Evolutionary conservation across 2,113 vertebrate genomes (phyloP).

Genomic region (Chiloscyllium plagiosum): DNA sequence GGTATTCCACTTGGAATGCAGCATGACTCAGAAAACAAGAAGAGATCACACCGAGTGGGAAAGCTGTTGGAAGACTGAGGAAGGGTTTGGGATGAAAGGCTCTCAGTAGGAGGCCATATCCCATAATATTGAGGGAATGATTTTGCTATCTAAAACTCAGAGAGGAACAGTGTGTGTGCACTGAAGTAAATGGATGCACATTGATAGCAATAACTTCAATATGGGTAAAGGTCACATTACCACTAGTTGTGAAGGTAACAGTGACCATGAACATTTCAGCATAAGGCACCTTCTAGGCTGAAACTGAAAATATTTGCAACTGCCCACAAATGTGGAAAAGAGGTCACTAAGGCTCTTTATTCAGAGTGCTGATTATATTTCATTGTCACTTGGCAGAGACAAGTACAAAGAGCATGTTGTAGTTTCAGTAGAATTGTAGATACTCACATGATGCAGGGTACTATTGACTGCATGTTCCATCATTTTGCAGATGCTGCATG

Average conservation of each 20-base stretch:
- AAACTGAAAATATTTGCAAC: not conserved
- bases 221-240: not conserved
- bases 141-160: not conserved
- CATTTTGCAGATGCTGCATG: not conserved
- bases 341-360: not conserved
- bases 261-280: not conserved
- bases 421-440: not conserved
- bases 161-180: not conserved
- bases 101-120: not conserved
- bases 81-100: not conserved
- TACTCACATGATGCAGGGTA: not conserved
- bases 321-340: not conserved
- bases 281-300: not conserved
- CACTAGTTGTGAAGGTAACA: not conserved
- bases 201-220: not conserved
- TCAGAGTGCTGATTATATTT: not conserved
- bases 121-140: not conserved
- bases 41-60: not conserved
- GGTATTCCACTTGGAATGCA: not conserved
- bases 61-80: not conserved
- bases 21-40: not conserved
- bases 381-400: not conserved
- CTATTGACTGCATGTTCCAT: not conserved
- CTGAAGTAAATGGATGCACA: not conserved
- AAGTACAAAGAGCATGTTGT: not conserved